Evolutionary conservation across 2,888 invertebrate species (phyloP), one percentile per base, ranked within the genome.

Genomic region (Erannis defoliaria): DNA sequence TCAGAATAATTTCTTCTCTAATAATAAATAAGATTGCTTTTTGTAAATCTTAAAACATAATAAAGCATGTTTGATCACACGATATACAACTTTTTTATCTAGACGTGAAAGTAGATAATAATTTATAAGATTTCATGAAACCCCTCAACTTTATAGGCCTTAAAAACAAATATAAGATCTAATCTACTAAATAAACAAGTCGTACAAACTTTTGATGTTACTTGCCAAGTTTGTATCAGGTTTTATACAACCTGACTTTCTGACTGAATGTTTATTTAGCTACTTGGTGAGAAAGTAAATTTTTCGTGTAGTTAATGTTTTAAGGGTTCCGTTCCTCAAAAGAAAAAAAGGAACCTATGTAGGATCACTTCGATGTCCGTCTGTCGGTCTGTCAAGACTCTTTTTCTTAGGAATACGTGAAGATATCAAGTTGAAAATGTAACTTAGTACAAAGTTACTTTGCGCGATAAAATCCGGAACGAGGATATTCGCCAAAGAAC

Each of bases 91-190:
- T 51, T 51, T 51, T 51, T 51, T 51, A 26, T 38, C 23, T 18
- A 35, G 21, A 14, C 50, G 10, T 35, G 26, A 38, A 50, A 40
- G 51, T 26, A 51, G 16, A 42, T 37, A 48, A 48, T 50, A 51
- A 29, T 6, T 51, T 29, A 51, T 29, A 42, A 51, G 51, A 51
- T 51, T 51, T n/a, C 40, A 40, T 40, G 40, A 40, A 38, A 51
- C 40, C 40, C 40, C 29, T 23, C 3, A n/a, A 19, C 12, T 51
- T 51, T 51, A 51, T 51, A 40, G 51, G 51, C 40, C 40, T 51
- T 51, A 51, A 51, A 50, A 51, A 51, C 51, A 51, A 51, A 51
- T 49, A 49, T 51, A 40, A 29, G 29, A 51, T 51, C 51, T 51
- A 40, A 51, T 51, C 51, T 29, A 40, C 18, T 18, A 40, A 40